Conservation (phyloP, 2,888 invertebrate genomes). For the Leptinotarsa tumamoca region DNA sequence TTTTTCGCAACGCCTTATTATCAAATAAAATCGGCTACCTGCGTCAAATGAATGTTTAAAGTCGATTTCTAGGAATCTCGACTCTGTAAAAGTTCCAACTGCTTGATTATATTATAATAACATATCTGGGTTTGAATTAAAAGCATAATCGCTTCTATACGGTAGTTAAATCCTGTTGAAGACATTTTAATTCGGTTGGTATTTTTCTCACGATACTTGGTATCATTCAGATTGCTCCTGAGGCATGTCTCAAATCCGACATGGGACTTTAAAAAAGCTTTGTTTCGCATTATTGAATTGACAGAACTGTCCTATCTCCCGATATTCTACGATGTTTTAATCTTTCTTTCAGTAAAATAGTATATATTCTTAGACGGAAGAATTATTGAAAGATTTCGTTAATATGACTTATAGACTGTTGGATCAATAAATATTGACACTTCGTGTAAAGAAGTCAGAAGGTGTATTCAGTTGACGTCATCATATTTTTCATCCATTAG, state of each 20-base stretch:
- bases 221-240: constrained; percentile 3
- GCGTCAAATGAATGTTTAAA: constrained; percentile 12
- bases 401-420: neutral
- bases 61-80: constrained; percentile 13
- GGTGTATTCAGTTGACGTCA: no score
- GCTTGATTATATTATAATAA: constrained; percentile 21
- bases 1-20: neutral
- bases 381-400: neutral
- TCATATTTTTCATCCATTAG: no score
- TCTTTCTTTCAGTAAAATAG: neutral
- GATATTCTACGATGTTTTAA: neutral
- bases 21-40: constrained; percentile 9
- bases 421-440: no score
- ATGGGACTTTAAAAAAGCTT: constrained; percentile 18
- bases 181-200: constrained; percentile 19
- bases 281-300: constrained; percentile 21
- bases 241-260: constrained; percentile 6
- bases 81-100: constrained; percentile 9
- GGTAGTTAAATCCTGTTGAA: constrained; percentile 19
- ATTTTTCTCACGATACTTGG: constrained; percentile 22
- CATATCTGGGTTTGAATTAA: constrained; percentile 6
- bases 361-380: no score
- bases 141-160: constrained; percentile 20
- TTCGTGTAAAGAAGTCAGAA: no score
- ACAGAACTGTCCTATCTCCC: neutral